A percentile compares a stretch with the other conserved stretches of the same genome.
These are phyloP conservation scores for Thecocarcelia acutangulata DNA, from an alignment of 2,888 invertebrate genomes.

Conservation along the genomic window DNA sequence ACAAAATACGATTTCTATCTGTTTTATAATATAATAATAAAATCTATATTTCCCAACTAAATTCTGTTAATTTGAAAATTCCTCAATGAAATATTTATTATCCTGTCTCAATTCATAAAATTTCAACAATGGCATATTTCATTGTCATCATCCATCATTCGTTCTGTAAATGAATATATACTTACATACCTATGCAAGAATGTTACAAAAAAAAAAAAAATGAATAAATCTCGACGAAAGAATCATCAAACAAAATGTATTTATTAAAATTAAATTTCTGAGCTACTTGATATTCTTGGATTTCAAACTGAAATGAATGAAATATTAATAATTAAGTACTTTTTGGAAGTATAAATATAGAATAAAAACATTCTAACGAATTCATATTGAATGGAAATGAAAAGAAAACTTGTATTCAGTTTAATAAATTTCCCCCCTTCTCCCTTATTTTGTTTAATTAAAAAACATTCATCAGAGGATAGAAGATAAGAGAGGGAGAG, in stretches of 20 bases:
- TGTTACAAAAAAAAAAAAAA: conserved; percentile 12
- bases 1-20: too few relatives aligned
- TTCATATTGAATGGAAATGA: conserved; percentile 45
- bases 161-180: background rate
- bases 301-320: conserved; percentile 24
- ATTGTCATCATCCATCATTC: conserved; percentile 48
- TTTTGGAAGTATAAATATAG: conserved; percentile 39
- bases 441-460: conserved; percentile 43
- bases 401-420: conserved; percentile 2
- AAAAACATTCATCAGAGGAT: conserved; percentile 36
- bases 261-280: conserved; percentile 5
- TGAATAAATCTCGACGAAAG: conserved; percentile 30
- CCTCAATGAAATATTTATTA: conserved; percentile 37
- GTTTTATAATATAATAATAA: conserved; percentile 23
- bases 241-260: conserved; percentile 25
- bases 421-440: conserved; percentile 41
- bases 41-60: conserved; percentile 43
- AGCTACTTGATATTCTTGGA: conserved; percentile 39
- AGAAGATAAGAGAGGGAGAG: conserved; percentile 24
- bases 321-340: conserved; percentile 44
- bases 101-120: conserved; percentile 20
- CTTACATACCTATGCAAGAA: background rate
- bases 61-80: conserved; percentile 48
- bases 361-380: conserved; percentile 18
- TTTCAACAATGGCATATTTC: conserved; percentile 4